phyloP scores from a whole-genome alignment of 2,797 vertebrate species.

The Gastrophryne carolinensis region DNA sequence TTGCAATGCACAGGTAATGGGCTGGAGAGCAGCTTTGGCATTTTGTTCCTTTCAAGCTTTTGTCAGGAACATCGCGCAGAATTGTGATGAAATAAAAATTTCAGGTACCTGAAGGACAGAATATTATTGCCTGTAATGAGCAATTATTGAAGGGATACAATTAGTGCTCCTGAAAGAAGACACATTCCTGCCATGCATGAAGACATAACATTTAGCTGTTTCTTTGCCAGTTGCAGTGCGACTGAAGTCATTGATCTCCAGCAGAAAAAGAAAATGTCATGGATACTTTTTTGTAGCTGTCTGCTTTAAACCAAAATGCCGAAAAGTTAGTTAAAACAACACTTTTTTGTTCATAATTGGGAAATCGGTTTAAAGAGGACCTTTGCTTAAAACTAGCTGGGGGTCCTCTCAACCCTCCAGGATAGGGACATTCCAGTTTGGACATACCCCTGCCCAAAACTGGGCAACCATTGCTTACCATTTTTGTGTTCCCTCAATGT shows the following conservation, averaged over 20 bases:
- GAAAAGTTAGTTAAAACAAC: too few species aligned
- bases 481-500: too few species aligned
- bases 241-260: background rate
- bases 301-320: background rate
- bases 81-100: background rate
- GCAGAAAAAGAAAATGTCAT: background rate
- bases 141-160: background rate
- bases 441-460: too few species aligned
- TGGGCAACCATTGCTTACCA: too few species aligned
- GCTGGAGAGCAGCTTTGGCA: background rate
- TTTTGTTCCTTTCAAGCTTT: constrained; percentile 6
- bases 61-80: background rate
- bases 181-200: background rate
- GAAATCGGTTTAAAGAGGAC: too few species aligned
- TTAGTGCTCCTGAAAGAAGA: background rate
- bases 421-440: too few species aligned
- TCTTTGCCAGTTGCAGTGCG: background rate
- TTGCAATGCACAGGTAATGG: constrained; percentile 3
- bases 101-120: constrained; percentile 8
- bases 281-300: background rate
- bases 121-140: constrained; percentile 3
- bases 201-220: background rate
- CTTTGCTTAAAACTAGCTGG: too few species aligned
- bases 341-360: too few species aligned
- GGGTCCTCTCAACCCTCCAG: too few species aligned